Percentiles rank a stretch among this genome's conserved stretches.
These are phyloP conservation scores for Cephalophus harveyi DNA, from an alignment of 2,113 vertebrate genomes.

Conservation along the genomic window DNA sequence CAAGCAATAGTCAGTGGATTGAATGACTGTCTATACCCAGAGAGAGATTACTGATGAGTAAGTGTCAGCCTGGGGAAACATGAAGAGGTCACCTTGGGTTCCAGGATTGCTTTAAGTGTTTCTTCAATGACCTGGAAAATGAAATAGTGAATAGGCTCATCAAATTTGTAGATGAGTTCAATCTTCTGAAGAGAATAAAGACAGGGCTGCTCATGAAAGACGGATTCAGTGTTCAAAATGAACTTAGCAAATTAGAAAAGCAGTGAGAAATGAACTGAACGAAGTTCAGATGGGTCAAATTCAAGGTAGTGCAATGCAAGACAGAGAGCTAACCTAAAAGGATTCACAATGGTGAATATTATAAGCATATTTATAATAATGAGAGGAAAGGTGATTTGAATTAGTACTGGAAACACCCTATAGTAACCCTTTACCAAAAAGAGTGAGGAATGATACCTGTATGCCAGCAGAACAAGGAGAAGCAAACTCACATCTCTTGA, in stretches of 20 bases:
- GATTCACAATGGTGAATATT: not conserved
- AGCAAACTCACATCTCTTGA: not conserved
- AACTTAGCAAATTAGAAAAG: constrained; percentile 22
- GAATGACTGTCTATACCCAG: not conserved
- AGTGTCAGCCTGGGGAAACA: not conserved
- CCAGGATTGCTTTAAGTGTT: constrained; percentile 36
- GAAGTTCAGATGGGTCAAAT: not conserved
- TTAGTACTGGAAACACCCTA: not conserved
- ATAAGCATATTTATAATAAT: not conserved
- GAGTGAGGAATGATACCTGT: not conserved
- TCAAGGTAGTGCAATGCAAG: not conserved
- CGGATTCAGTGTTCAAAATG: constrained; percentile 17
- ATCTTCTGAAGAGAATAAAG: constrained; percentile 46
- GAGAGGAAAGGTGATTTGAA: not conserved
- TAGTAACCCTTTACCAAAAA: not conserved
- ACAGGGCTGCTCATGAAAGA: not conserved
- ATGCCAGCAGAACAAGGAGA: not conserved
- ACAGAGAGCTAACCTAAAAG: not conserved
- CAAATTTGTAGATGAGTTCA: constrained; percentile 56
- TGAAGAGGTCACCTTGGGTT: constrained; percentile 59
- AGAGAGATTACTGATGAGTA: constrained; percentile 7
- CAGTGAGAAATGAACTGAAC: not conserved
- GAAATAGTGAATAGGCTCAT: constrained; percentile 47
- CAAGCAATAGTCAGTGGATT: not conserved
- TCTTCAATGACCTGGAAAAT: constrained; percentile 67